These are phyloP conservation scores for Lysandra bellargus DNA, from an alignment of 2,888 invertebrate genomes.

Conservation along the genomic window DNA sequence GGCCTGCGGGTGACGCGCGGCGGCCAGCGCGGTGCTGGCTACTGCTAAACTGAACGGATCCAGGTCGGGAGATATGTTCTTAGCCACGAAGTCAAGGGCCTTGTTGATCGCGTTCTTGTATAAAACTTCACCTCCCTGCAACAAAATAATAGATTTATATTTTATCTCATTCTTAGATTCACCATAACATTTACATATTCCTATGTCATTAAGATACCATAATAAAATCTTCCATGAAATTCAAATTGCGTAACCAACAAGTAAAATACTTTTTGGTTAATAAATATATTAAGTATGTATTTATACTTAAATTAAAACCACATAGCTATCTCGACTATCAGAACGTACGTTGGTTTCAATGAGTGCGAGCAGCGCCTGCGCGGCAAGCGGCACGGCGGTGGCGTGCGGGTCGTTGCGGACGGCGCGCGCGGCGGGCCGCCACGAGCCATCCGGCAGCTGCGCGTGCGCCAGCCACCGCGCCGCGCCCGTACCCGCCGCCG, in stretches of 20 bases:
- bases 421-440: conserved; percentile 68
- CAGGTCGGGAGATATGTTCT: conserved; percentile 82
- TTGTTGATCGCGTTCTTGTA: conserved; percentile 87
- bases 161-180: background rate
- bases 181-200: background rate
- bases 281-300: too few species aligned
- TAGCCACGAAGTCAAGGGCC: conserved; percentile 87
- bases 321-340: background rate
- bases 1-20: conserved; percentile 86
- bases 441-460: conserved; percentile 51
- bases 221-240: too few species aligned
- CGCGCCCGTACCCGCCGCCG: conserved; percentile 68
- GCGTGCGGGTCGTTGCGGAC: conserved; percentile 74
- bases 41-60: conserved; percentile 89
- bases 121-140: conserved; percentile 61
- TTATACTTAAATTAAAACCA: too few species aligned
- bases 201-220: too few species aligned
- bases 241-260: background rate
- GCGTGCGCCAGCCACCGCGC: conserved; percentile 86
- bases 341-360: conserved; percentile 79
- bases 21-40: conserved; percentile 87
- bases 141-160: conserved; percentile 15
- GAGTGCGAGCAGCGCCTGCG: conserved; percentile 89
- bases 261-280: background rate
- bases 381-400: conserved; percentile 85